Evolutionary conservation across 1,140 invertebrate species (phyloP), one percentile per base, ranked within the genome.

Genomic region (Pogonomyrmex barbatus): DNA sequence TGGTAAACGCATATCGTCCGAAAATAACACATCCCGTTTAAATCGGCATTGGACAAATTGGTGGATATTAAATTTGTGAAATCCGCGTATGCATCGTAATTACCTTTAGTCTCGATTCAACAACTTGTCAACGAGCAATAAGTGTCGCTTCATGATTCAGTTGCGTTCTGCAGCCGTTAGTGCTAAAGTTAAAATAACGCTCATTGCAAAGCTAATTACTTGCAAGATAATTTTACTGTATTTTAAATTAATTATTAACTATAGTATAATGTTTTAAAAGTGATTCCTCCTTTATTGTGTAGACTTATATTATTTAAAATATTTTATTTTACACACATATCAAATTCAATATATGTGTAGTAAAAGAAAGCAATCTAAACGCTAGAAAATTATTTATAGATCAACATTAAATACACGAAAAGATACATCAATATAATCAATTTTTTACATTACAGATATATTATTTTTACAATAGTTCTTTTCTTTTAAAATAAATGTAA

Each of bases 11-110:
- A 68, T 24, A 54, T 17, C 54, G 54, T 60, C 42, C 54, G 42
- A 83, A 75, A 83, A 83, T 73, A 83, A 75, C 68, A 73, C 36
- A 33, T 39, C 45, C 17, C 54, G 33, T 60, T 70, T 75, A 42
- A 83, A 83, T 30, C 30, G 42, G 6, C 68, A 6, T 60, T 47
- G 54, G 39, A 42, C 47, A 56, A 81, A 81, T 71, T 12, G 50
- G 17, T 24, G 54, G 36, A 62, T 73, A 83, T 83, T 81, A 58
- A 81, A 81, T 70, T 75, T 10, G n/a, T n/a, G 54, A 73, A 83
- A 73, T 60, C 36, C 33, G 33, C 12, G 56, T 56, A 70, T 17
- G 33, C n/a, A 81, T 68, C 14, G 79, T 75, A 62, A 83, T 83
- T 83, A 73, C 52, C 73, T 83, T 83, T 47, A 47, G 17, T 39